Percentiles rank a stretch among this genome's conserved stretches.
Evolutionary conservation across 2,797 vertebrate species (phyloP).

Genomic region (Chrosomus eos): DNA sequence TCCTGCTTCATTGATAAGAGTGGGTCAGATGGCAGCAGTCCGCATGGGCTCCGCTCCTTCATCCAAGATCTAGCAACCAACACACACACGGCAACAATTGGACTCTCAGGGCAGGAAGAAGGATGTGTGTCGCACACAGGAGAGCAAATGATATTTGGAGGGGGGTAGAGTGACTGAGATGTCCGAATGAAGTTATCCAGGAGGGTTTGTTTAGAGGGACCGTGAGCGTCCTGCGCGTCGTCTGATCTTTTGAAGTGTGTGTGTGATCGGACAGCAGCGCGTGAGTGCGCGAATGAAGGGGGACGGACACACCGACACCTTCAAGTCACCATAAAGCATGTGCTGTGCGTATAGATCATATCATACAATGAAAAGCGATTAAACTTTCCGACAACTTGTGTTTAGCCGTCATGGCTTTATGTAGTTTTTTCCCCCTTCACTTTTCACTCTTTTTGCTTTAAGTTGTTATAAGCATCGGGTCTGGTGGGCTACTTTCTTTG

Average conservation of each 20-base stretch:
- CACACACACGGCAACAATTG: slow-evolving; percentile 82
- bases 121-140: slow-evolving; percentile 57
- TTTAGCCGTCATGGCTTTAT: slow-evolving; percentile 2
- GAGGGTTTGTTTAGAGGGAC: slow-evolving; percentile 59
- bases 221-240: slow-evolving; percentile 71
- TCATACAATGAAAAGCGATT: slow-evolving; percentile 24
- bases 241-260: slow-evolving; percentile 75
- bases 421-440: neutral
- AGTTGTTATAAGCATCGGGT: slow-evolving; percentile 29
- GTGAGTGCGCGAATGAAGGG: slow-evolving; percentile 59
- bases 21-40: slow-evolving; percentile 85
- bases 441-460: neutral
- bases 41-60: slow-evolving; percentile 88
- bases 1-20: slow-evolving; percentile 93
- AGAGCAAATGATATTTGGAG: slow-evolving; percentile 49
- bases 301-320: slow-evolving; percentile 66
- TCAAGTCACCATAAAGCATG: slow-evolving; percentile 73
- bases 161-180: slow-evolving; percentile 46
- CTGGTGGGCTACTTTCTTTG: slow-evolving; percentile 23
- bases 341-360: slow-evolving; percentile 5
- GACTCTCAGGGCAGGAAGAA: slow-evolving; percentile 65
- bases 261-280: slow-evolving; percentile 78
- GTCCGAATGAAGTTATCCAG: slow-evolving; percentile 60
- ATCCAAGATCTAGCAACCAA: slow-evolving; percentile 85
- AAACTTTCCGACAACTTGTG: slow-evolving; percentile 31